A percentile compares a stretch with the other conserved stretches of the same genome.
Evolutionary conservation across 2,113 vertebrate species (phyloP).

Genomic region (Geothlypis trichas): DNA sequence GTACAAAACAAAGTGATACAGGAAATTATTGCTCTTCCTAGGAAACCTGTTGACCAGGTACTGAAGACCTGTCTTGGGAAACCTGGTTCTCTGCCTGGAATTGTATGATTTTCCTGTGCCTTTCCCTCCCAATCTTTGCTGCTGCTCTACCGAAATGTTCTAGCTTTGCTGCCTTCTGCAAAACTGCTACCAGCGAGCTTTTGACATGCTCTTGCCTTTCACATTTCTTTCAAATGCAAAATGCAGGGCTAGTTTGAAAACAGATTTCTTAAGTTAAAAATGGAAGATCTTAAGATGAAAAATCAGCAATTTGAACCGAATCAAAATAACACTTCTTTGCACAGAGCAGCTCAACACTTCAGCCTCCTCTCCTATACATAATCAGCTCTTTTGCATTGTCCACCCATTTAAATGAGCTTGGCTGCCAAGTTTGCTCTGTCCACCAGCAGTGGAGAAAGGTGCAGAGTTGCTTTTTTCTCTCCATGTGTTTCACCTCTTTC

Average conservation of each 20-base stretch:
- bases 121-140: background rate
- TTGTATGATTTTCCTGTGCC: background rate
- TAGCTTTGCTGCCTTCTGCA: background rate
- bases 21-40: constrained; percentile 33
- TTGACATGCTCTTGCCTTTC: background rate
- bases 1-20: background rate
- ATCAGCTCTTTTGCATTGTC: constrained; percentile 2
- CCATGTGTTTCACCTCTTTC: background rate
- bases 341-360: constrained; percentile 23
- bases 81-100: background rate
- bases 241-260: background rate
- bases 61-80: background rate
- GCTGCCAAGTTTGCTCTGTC: background rate
- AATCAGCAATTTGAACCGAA: constrained; percentile 57
- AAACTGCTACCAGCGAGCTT: background rate
- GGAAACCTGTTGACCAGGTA: constrained; percentile 64
- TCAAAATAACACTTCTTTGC: constrained; percentile 44
- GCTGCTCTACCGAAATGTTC: background rate
- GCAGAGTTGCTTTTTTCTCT: background rate
- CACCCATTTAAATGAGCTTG: background rate
- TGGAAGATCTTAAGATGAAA: background rate
- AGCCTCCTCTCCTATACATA: background rate
- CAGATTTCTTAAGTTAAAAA: constrained; percentile 39
- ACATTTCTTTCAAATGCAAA: constrained; percentile 9
- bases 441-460: background rate